These are phyloP conservation scores for Erpobdella octoculata DNA, from an alignment of 2,888 invertebrate species.

Conservation along the genomic window DNA sequence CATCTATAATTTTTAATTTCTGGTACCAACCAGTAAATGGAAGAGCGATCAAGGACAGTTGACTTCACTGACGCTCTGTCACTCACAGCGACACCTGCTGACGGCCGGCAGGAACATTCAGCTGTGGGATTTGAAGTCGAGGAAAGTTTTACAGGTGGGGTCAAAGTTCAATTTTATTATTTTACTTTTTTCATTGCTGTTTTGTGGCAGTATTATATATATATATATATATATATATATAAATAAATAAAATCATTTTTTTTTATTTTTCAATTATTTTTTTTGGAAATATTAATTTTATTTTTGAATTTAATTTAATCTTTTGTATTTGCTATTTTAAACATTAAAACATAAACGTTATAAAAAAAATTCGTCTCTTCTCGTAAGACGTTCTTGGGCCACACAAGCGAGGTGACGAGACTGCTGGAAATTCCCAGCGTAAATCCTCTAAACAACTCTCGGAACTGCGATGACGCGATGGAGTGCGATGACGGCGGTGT, in stretches of 20 bases:
- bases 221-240: too few species aligned
- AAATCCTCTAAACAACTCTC: constrained; percentile 2
- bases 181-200: too few species aligned
- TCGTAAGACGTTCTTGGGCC: constrained; percentile 48
- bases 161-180: too few species aligned
- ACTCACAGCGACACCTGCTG: constrained; percentile 52
- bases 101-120: constrained; percentile 56
- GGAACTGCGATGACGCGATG: background rate
- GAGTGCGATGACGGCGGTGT: background rate
- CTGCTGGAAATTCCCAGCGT: constrained; percentile 40
- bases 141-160: constrained; percentile 58
- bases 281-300: too few species aligned
- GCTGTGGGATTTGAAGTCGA: constrained; percentile 61
- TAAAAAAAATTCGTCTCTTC: too few species aligned
- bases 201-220: too few species aligned
- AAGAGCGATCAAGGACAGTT: constrained; percentile 58
- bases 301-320: too few species aligned
- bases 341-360: too few species aligned
- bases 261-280: too few species aligned
- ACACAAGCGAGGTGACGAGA: constrained; percentile 47
- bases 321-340: too few species aligned
- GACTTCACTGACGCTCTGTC: constrained; percentile 58
- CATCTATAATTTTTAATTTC: too few species aligned
- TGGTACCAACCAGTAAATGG: constrained; percentile 64
- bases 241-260: too few species aligned